These are phyloP conservation scores for Anoplius nigerrimus DNA, from an alignment of 2,888 invertebrate species.

Conservation along the genomic window DNA sequence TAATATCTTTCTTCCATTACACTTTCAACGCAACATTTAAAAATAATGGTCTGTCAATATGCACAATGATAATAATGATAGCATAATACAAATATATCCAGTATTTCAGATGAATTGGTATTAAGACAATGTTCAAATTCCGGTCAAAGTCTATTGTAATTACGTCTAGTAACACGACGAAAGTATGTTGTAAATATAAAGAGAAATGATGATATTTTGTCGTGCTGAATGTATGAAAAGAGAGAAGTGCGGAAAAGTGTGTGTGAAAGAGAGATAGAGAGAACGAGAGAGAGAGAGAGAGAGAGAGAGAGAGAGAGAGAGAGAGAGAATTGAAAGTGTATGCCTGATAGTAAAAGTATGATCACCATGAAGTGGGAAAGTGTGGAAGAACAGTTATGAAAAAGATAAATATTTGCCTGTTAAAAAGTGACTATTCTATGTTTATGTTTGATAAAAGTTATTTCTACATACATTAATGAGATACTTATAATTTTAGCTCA, in stretches of 20 bases:
- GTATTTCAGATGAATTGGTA: conserved; percentile 65
- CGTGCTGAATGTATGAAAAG: conserved; percentile 55
- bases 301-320: conserved; percentile 36
- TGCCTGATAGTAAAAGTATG: conserved; percentile 39
- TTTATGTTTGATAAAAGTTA: conserved; percentile 69
- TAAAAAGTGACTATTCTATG: conserved; percentile 70
- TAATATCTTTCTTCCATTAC: conserved; percentile 17
- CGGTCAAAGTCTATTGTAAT: conserved; percentile 26
- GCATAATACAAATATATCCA: conserved; percentile 42
- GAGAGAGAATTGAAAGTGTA: conserved; percentile 34
- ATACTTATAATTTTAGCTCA: conserved; percentile 46
- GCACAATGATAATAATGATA: conserved; percentile 23
- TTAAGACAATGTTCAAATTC: conserved; percentile 42
- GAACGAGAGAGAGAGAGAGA: conserved; percentile 47
- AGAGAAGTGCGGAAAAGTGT: conserved; percentile 26
- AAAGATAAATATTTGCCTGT: conserved; percentile 68
- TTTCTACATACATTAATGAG: conserved; percentile 64
- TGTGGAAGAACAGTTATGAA: conserved; percentile 54
- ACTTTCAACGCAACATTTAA: conserved; percentile 9
- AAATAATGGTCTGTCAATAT: conserved; percentile 21
- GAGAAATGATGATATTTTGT: conserved; percentile 52
- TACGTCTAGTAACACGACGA: conserved; percentile 26
- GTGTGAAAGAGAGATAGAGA: conserved; percentile 45
- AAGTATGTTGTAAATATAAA: conserved; percentile 54
- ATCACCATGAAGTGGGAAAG: conserved; percentile 51